A percentile compares a stretch with the other conserved stretches of the same genome.
These are phyloP conservation scores for Drosophila greeni DNA, from an alignment of 2,888 invertebrate genomes.

Conservation along the genomic window DNA sequence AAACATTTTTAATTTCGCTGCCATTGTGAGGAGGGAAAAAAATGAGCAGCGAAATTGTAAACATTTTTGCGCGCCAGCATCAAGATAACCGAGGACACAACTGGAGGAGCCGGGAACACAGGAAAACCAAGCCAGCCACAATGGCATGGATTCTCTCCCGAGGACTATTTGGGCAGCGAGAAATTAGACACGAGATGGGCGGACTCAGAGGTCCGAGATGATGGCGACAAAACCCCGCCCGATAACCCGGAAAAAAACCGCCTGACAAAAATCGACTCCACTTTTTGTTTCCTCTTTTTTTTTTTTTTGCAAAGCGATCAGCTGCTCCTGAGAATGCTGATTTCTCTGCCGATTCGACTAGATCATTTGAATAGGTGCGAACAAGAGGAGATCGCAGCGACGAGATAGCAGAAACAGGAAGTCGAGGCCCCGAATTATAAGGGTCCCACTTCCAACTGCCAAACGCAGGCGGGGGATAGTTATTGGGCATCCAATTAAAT, in stretches of 20 bases:
- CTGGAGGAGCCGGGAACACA: slow-evolving; percentile 13
- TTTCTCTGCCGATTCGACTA: slow-evolving; percentile 13
- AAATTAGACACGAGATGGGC: slow-evolving; percentile 70
- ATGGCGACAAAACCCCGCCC: slow-evolving; percentile 58
- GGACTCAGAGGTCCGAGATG: slow-evolving; percentile 46
- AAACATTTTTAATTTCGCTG: slow-evolving; percentile 66
- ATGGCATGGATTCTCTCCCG: slow-evolving; percentile 59
- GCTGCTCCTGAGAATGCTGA: slow-evolving; percentile 42
- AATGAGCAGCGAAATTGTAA: slow-evolving; percentile 61
- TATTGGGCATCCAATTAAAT: slow-evolving; percentile 74
- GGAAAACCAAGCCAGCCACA: slow-evolving; percentile 48
- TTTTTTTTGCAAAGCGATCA: slow-evolving; percentile 46
- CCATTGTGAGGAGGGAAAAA: slow-evolving; percentile 54
- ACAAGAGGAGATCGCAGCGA: slow-evolving; percentile 55
- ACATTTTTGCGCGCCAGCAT: slow-evolving; percentile 73
- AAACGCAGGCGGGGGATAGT: slow-evolving; percentile 16
- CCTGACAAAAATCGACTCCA: slow-evolving; percentile 41
- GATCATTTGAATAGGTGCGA: slow-evolving; percentile 71
- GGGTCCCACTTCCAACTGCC: slow-evolving; percentile 41
- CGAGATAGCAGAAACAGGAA: slow-evolving; percentile 59
- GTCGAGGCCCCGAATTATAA: slow-evolving; percentile 64
- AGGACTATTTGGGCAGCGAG: slow-evolving; percentile 73
- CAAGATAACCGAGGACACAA: slow-evolving; percentile 58
- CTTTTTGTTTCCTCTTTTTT: slow-evolving; percentile 43
- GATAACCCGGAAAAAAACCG: slow-evolving; percentile 48